A percentile compares a stretch with the other conserved stretches of the same genome.
These are phyloP conservation scores for Heteractis magnifica DNA, from an alignment of 92 coral and sea anemone genomes.

Conservation along the genomic window DNA sequence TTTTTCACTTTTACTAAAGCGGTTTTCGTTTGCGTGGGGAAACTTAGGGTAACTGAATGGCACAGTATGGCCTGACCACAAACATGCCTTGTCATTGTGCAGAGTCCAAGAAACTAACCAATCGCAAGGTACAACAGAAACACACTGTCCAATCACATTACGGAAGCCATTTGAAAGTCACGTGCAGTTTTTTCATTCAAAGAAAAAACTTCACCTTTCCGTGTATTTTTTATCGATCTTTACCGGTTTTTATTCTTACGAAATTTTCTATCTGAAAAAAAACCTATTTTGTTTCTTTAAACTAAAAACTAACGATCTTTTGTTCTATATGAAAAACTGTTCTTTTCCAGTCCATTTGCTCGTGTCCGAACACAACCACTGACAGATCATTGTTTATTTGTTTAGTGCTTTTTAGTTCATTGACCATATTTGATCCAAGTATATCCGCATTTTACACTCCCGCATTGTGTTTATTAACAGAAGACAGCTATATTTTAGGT, in stretches of 20 bases:
- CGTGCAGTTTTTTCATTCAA: background rate
- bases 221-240: background rate
- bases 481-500: background rate
- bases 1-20: background rate
- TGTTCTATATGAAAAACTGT: background rate
- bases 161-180: background rate
- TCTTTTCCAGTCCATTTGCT: background rate
- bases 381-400: background rate
- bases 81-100: background rate
- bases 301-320: no score
- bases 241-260: background rate
- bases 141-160: background rate
- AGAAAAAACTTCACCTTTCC: background rate
- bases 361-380: background rate
- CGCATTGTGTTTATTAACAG: background rate
- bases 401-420: background rate
- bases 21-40: background rate
- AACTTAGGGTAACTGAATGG: background rate
- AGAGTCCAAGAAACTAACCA: background rate
- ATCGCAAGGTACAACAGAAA: background rate
- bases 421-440: background rate
- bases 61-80: background rate
- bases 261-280: no score
- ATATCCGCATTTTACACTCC: background rate
- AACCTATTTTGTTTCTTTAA: no score